Percentiles rank a stretch among this genome's conserved stretches.
phyloP scores from a whole-genome alignment of 2,113 vertebrate genomes.

The Holacanthus passer region DNA sequence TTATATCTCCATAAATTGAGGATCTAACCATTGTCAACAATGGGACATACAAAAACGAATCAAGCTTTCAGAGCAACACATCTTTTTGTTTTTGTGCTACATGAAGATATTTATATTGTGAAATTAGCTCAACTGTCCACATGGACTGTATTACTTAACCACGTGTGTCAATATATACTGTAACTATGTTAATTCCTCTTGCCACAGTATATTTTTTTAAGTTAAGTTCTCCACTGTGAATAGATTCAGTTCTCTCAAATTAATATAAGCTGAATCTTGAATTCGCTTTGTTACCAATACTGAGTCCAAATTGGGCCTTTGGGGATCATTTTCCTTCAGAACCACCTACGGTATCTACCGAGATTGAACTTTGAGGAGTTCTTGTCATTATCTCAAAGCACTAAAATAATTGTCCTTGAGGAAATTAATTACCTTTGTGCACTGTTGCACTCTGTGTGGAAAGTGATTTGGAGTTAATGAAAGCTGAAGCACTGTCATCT shows the following conservation, averaged over 20 bases:
- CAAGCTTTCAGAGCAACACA: not conserved
- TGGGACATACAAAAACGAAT: not conserved
- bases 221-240: conserved; percentile 1
- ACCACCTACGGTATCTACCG: conserved; percentile 45
- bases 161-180: not conserved
- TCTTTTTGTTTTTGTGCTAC: not conserved
- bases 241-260: conserved; percentile 5
- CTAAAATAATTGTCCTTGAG: conserved; percentile 86
- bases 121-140: not conserved
- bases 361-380: conserved; percentile 72
- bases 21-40: not conserved
- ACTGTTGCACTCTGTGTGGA: conserved; percentile 70
- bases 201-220: not conserved
- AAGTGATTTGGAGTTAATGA: conserved; percentile 79
- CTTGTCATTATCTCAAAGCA: conserved; percentile 79
- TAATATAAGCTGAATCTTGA: conserved; percentile 37
- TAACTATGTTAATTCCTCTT: not conserved
- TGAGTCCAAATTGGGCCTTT: conserved; percentile 18
- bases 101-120: not conserved
- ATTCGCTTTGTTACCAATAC: conserved; percentile 46
- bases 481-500: conserved; percentile 78
- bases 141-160: not conserved
- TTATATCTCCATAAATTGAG: too few relatives aligned
- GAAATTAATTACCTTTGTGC: conserved; percentile 87
- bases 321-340: conserved; percentile 59